Conservation (phyloP, 2,888 invertebrate genomes). For the Colostygia pectinataria region DNA sequence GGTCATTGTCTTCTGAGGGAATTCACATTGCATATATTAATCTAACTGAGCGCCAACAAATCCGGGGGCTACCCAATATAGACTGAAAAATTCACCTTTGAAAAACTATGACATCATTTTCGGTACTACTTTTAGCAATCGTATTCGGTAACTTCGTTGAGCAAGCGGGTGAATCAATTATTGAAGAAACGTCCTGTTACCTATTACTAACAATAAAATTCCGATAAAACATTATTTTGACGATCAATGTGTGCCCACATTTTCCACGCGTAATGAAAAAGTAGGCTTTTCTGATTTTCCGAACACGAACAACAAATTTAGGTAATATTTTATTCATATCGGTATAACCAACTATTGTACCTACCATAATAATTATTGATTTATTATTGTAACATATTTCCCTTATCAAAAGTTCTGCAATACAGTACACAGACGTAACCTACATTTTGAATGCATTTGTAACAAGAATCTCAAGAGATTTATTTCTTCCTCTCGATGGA, state of each 20-base stretch:
- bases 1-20: not conserved
- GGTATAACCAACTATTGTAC: not conserved
- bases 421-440: constrained; percentile 15
- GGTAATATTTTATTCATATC: not conserved
- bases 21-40: not conserved
- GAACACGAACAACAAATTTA: not conserved
- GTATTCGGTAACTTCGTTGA: no score
- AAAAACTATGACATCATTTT: no score
- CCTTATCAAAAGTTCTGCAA: not conserved
- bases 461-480: constrained; percentile 23
- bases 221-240: no score
- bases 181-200: no score
- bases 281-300: no score
- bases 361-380: no score
- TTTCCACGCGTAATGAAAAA: no score
- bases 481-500: constrained; percentile 21
- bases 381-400: not conserved
- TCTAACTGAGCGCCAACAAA: not conserved
- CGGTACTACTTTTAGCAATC: no score
- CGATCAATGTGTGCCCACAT: no score
- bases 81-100: not conserved
- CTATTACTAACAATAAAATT: no score
- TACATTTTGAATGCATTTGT: constrained; percentile 27
- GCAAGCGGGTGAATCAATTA: no score
- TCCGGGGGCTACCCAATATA: not conserved